phyloP scores from a whole-genome alignment of 1,140 invertebrate species.

The Drosophila insularis region DNA sequence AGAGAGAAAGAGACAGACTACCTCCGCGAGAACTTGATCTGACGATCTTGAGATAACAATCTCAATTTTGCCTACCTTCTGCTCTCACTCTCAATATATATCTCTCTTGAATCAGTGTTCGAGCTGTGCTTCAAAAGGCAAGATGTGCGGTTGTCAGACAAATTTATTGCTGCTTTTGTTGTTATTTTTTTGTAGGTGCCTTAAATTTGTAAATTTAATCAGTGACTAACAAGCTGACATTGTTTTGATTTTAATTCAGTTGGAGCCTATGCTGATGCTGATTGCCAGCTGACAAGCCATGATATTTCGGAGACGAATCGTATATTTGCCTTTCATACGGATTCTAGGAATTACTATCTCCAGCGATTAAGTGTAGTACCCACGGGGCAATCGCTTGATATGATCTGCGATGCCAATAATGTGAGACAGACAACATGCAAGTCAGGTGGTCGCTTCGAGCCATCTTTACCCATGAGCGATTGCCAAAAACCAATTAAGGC shows the following conservation, averaged over 20 bases:
- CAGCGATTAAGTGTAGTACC: slow-evolving; percentile 11
- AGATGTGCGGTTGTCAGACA: slow-evolving; percentile 18
- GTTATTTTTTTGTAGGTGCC: slow-evolving; percentile 11
- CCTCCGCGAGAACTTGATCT: not conserved
- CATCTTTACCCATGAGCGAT: not conserved
- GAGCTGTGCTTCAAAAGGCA: not conserved
- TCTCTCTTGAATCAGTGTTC: slow-evolving; percentile 9
- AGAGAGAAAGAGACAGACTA: not conserved
- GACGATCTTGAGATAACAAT: not conserved
- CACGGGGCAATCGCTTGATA: slow-evolving; percentile 4
- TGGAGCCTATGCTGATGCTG: not conserved
- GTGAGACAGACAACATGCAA: slow-evolving; percentile 20
- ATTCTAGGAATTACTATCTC: not conserved
- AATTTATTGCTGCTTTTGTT: not conserved
- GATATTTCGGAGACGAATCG: slow-evolving; percentile 25
- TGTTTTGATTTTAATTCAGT: slow-evolving; percentile 6
- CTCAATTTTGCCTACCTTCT: not conserved
- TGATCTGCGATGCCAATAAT: slow-evolving; percentile 20
- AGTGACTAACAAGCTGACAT: slow-evolving; percentile 9
- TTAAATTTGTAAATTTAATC: slow-evolving; percentile 1
- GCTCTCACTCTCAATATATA: not conserved
- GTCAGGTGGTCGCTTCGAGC: not conserved
- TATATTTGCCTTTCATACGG: slow-evolving; percentile 14
- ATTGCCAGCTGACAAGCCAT: slow-evolving; percentile 17
- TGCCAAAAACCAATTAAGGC: not conserved